Conservation (phyloP, 2,888 invertebrate genomes). For the Liodrosophila aerea region DNA sequence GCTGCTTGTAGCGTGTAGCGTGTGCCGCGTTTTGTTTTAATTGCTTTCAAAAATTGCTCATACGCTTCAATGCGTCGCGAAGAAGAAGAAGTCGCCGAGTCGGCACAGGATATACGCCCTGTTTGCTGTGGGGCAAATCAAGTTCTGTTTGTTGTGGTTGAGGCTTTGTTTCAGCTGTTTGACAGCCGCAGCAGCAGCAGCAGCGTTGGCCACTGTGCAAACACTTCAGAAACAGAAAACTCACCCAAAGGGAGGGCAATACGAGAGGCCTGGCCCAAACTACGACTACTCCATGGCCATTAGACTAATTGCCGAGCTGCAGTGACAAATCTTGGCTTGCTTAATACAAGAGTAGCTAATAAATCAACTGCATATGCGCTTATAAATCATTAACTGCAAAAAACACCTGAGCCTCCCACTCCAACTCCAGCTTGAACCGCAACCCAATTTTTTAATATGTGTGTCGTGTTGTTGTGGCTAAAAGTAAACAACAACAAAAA, state of each 20-base stretch:
- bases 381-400: conserved; percentile 59
- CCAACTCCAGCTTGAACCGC: conserved; percentile 8
- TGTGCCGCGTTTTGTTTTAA: conserved; percentile 72
- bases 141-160: conserved; percentile 14
- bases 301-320: conserved; percentile 53
- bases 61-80: conserved; percentile 72
- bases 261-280: background rate
- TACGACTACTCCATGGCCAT: conserved; percentile 34
- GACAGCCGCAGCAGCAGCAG: conserved; percentile 44
- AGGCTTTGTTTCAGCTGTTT: conserved; percentile 52
- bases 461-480: conserved; percentile 19
- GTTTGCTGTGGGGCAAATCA: conserved; percentile 31
- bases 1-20: conserved; percentile 65
- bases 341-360: conserved; percentile 38
- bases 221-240: conserved; percentile 70
- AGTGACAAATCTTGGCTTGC: conserved; percentile 9
- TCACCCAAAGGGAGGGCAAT: conserved; percentile 27
- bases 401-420: conserved; percentile 50
- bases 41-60: conserved; percentile 77
- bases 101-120: conserved; percentile 38
- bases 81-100: conserved; percentile 67
- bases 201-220: conserved; percentile 65
- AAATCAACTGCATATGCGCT: conserved; percentile 59
- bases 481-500: conserved; percentile 16
- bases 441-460: conserved; percentile 31